Percentiles rank a stretch among this genome's conserved stretches.
These are phyloP conservation scores for Ectemnius cavifrons DNA, from an alignment of 2,888 invertebrate species.

Conservation along the genomic window DNA sequence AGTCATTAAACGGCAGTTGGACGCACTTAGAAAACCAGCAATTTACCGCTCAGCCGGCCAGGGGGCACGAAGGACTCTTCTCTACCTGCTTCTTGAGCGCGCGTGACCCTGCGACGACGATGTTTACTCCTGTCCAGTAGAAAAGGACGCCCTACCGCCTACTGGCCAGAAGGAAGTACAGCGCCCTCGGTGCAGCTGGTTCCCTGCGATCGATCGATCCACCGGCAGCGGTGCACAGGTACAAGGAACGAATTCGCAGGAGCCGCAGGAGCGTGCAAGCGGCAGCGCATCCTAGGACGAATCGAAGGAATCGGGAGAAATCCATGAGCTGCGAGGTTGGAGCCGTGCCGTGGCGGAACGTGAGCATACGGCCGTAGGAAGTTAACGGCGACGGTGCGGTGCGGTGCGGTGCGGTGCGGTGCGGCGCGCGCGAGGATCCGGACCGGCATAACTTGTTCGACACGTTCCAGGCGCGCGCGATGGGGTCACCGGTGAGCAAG, in stretches of 20 bases:
- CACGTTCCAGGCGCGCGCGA: conserved; percentile 68
- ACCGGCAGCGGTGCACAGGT: too few species aligned
- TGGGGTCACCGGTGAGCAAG: conserved; percentile 69
- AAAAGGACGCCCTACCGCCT: too few species aligned
- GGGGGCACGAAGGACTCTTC: background rate
- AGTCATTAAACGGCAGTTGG: too few species aligned
- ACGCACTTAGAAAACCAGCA: conserved; percentile 8
- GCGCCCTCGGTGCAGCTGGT: too few species aligned
- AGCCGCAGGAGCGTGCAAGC: conserved; percentile 27
- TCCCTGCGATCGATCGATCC: too few species aligned
- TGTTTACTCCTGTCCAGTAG: conserved; percentile 38
- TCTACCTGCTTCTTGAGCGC: too few species aligned
- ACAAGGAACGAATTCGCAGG: conserved; percentile 18
- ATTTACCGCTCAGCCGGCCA: conserved; percentile 1
- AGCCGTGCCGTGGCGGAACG: conserved; percentile 28
- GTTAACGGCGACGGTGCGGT: too few species aligned
- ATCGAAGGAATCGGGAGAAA: conserved; percentile 17
- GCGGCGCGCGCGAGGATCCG: conserved; percentile 10
- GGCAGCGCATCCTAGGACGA: background rate
- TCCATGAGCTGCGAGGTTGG: conserved; percentile 38
- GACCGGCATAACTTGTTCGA: conserved; percentile 71
- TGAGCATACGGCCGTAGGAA: too few species aligned
- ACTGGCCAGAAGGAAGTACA: too few species aligned
- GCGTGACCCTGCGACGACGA: too few species aligned
- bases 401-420: too few species aligned